These are phyloP conservation scores for Slavum lentiscoides DNA, from an alignment of 2,888 invertebrate species.

Conservation along the genomic window DNA sequence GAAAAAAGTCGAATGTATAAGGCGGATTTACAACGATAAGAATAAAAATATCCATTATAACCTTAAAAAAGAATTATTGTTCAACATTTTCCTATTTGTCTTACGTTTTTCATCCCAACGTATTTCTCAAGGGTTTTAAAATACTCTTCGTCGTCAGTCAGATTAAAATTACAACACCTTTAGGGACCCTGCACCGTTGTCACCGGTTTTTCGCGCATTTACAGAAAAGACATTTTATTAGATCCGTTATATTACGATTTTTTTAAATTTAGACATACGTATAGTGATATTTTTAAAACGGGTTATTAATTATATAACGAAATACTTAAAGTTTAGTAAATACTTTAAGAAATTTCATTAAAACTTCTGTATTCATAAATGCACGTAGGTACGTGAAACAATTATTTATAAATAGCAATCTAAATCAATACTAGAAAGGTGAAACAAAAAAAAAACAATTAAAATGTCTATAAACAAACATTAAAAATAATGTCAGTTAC, in stretches of 20 bases:
- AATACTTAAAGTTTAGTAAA: too few relatives aligned
- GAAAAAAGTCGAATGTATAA: background rate
- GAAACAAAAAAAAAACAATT: too few relatives aligned
- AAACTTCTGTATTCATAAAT: too few relatives aligned
- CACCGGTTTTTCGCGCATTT: background rate
- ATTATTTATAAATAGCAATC: too few relatives aligned
- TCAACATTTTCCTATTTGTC: background rate
- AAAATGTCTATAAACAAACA: too few relatives aligned
- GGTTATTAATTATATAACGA: too few relatives aligned
- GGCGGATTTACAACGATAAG: background rate
- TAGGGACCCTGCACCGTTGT: background rate
- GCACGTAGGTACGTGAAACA: too few relatives aligned
- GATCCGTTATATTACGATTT: background rate
- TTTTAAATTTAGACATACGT: background rate
- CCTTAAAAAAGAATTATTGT: slow-evolving; percentile 5
- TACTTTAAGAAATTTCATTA: too few relatives aligned
- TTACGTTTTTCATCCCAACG: background rate
- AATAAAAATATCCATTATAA: background rate
- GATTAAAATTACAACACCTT: slow-evolving; percentile 7
- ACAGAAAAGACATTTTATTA: background rate
- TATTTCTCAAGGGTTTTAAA: slow-evolving; percentile 8
- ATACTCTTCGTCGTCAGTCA: background rate
- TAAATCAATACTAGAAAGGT: too few relatives aligned
- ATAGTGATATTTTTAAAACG: background rate
- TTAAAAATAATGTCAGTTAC: too few relatives aligned